Percentiles rank a stretch among this genome's conserved stretches.
These are phyloP conservation scores for Pyxicephalus adspersus DNA, from an alignment of 2,113 vertebrate genomes.

Conservation along the genomic window DNA sequence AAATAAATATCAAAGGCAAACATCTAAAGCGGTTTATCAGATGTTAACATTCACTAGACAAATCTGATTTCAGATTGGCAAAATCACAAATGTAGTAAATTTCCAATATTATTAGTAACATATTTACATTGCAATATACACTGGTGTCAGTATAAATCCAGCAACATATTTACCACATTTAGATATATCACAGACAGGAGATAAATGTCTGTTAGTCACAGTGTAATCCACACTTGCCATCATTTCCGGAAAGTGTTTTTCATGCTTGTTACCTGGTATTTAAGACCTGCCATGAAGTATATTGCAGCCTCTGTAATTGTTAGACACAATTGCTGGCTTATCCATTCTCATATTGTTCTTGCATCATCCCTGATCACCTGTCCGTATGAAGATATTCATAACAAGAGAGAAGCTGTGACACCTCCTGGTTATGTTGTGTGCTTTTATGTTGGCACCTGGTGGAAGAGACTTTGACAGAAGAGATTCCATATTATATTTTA, in stretches of 20 bases:
- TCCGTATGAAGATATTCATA: neutral
- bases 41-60: too few relatives aligned
- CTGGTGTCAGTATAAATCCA: too few relatives aligned
- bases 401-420: neutral
- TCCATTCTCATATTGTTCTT: slow-evolving; percentile 35
- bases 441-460: too few relatives aligned
- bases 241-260: slow-evolving; percentile 16
- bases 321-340: neutral
- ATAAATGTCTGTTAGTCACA: neutral
- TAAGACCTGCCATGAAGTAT: neutral
- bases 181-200: neutral
- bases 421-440: neutral
- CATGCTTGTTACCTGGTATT: neutral
- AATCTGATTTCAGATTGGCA: too few relatives aligned
- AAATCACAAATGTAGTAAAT: too few relatives aligned
- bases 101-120: too few relatives aligned
- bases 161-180: too few relatives aligned
- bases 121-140: too few relatives aligned
- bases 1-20: too few relatives aligned
- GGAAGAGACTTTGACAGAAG: too few relatives aligned
- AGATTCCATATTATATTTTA: too few relatives aligned
- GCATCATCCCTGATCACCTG: neutral
- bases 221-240: neutral
- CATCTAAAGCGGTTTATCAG: too few relatives aligned
- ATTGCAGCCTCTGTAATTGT: slow-evolving; percentile 25